Conservation (phyloP, 2,113 vertebrate genomes). For the Cnemophilus loriae region DNA sequence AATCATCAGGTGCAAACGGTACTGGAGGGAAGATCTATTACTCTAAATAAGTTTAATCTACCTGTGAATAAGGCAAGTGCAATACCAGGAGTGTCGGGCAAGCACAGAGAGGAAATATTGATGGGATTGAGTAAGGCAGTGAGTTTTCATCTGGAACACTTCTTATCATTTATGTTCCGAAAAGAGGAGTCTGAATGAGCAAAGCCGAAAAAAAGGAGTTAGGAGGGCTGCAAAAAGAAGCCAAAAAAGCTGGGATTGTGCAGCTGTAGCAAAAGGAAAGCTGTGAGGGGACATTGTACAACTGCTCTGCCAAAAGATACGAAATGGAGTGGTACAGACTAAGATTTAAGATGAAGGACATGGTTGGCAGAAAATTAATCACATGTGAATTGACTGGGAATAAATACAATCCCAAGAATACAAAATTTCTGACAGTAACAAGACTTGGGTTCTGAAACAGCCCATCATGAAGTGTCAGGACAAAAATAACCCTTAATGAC, state of each 20-base stretch:
- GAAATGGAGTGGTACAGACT: background rate
- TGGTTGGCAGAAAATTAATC: background rate
- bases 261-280: background rate
- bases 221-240: background rate
- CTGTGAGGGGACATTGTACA: background rate
- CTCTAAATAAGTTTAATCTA: background rate
- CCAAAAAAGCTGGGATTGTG: background rate
- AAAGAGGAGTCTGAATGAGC: background rate
- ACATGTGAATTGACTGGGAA: background rate
- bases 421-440: background rate
- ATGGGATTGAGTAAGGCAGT: background rate
- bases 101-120: background rate
- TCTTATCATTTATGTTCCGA: background rate
- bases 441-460: background rate
- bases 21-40: background rate
- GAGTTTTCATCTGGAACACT: background rate
- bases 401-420: background rate
- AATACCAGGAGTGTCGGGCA: background rate
- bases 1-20: background rate
- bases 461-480: background rate
- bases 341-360: background rate
- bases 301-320: background rate
- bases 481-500: background rate
- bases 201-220: background rate
- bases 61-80: background rate